Evolutionary conservation across 1,140 invertebrate species (phyloP), one percentile per base, ranked within the genome.

Genomic region (Lepidotrigona ventralis): DNA sequence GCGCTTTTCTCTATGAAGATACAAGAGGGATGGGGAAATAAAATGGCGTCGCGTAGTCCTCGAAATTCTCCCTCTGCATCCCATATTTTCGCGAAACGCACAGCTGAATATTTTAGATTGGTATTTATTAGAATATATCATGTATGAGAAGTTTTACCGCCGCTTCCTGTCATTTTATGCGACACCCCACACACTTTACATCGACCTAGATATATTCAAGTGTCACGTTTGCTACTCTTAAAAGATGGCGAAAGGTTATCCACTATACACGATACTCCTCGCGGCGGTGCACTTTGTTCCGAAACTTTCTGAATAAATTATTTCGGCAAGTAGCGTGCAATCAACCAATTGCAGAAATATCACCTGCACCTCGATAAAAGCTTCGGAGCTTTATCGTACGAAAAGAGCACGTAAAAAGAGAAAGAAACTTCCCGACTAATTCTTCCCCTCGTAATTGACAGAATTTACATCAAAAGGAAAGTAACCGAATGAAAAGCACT

Each of bases 101-200:
- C 58, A 19, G 17, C 60, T 83, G 77, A 83, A 83, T 83, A 79
- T 83, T 83, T 83, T 54, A 83, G 76, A 19, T 29, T 19, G 69
- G 26, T 79, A 83, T 79, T 79, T 83, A 79, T 83, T 79, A 71
- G 81, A 23, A 79, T 83, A n/a, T 83, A 79, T 60, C 76, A 64
- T 79, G 58, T 79, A 70, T 46, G 77, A 68, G 58, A 72, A 66
- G 60, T 80, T 84, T 84, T 73, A 84, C 33, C 51, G 51, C 11
- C 21, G 58, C 69, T 54, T 72, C 77, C 56, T 66, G 77, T 80
- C 82, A 80, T 58, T 80, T 73, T 73, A 73, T 68, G 29, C 21
- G 69, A 73, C 82, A 56, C 21, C 19, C 53, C n/a, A 26, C 69
- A 72, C 58, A 56, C 21, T 64, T 83, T 71, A 74, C 76, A 46